phyloP scores from a whole-genome alignment of 1,140 invertebrate species.

The Drosophila pruinosa region DNA sequence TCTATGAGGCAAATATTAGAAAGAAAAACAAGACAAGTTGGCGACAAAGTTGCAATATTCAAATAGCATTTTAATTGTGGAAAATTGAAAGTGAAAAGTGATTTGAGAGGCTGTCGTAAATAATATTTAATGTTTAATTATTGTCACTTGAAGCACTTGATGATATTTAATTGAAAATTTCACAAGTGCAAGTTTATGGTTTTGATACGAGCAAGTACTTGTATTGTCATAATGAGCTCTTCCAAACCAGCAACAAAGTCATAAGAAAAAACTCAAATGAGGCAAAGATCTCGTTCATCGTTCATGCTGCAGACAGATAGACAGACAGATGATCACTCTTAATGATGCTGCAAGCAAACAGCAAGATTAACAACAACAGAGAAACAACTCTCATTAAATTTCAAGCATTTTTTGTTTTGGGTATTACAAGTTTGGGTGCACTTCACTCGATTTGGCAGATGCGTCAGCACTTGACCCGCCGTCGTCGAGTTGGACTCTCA shows the following conservation, averaged over 20 bases:
- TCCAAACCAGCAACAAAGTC: constrained; percentile 12
- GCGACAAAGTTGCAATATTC: no score
- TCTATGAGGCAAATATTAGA: no score
- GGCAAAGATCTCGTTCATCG: constrained; percentile 53
- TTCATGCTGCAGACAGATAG: constrained; percentile 26
- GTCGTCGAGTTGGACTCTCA: constrained; percentile 9
- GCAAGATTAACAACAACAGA: constrained; percentile 29
- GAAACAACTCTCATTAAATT: constrained; percentile 70
- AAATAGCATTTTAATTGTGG: neutral
- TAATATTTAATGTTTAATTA: constrained; percentile 1
- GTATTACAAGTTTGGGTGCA: constrained; percentile 68
- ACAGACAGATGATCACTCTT: constrained; percentile 71
- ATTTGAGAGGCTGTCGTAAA: neutral
- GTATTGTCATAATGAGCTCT: constrained; percentile 36
- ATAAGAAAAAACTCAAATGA: constrained; percentile 43
- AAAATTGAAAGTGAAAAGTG: neutral
- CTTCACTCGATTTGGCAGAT: constrained; percentile 77
- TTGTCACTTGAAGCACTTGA: constrained; percentile 9
- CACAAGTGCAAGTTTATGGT: constrained; percentile 14
- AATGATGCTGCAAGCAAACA: constrained; percentile 62
- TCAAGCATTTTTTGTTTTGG: constrained; percentile 63
- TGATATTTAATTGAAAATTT: constrained; percentile 23
- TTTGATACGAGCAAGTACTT: neutral
- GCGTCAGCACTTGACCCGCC: constrained; percentile 76
- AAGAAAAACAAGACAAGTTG: no score